A percentile compares a stretch with the other conserved stretches of the same genome.
These are phyloP conservation scores for Matsumyia berberina DNA, from an alignment of 2,888 invertebrate species.

Conservation along the genomic window DNA sequence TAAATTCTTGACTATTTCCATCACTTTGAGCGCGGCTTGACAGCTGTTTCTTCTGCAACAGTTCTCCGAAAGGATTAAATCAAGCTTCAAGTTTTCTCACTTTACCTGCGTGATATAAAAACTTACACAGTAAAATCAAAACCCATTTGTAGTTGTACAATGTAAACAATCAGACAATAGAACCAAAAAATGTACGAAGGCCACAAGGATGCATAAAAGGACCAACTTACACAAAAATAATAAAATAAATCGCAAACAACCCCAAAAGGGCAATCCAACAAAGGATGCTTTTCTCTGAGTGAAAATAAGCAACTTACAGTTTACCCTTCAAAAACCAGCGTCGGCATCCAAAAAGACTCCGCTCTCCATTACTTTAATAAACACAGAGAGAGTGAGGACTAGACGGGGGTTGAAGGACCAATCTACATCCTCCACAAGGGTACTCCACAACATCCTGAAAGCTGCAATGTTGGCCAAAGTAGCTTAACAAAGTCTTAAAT, in stretches of 20 bases:
- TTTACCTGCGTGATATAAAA: too few species aligned
- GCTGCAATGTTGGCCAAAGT: conserved; percentile 55
- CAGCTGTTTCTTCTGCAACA: too few species aligned
- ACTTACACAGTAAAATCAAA: too few species aligned
- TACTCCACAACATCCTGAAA: conserved; percentile 12
- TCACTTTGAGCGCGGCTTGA: too few species aligned
- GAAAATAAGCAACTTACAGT: conserved; percentile 14
- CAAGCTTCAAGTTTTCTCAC: too few species aligned
- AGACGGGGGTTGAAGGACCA: not conserved
- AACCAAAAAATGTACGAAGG: not conserved
- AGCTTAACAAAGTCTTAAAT: conserved; percentile 67
- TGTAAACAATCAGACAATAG: not conserved
- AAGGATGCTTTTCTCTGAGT: not conserved
- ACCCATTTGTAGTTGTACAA: too few species aligned
- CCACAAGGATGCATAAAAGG: not conserved
- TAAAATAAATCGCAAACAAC: conserved; percentile 8
- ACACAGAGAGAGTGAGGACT: not conserved
- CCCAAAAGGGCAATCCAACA: not conserved
- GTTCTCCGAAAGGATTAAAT: too few species aligned
- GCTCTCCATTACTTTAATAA: conserved; percentile 57
- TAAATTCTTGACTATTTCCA: too few species aligned
- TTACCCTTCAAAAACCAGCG: conserved; percentile 1
- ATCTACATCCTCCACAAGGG: not conserved
- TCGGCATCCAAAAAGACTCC: not conserved
- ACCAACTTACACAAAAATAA: not conserved